phyloP scores from a whole-genome alignment of 2,113 vertebrate genomes.

The Mormyrus iriodes region DNA sequence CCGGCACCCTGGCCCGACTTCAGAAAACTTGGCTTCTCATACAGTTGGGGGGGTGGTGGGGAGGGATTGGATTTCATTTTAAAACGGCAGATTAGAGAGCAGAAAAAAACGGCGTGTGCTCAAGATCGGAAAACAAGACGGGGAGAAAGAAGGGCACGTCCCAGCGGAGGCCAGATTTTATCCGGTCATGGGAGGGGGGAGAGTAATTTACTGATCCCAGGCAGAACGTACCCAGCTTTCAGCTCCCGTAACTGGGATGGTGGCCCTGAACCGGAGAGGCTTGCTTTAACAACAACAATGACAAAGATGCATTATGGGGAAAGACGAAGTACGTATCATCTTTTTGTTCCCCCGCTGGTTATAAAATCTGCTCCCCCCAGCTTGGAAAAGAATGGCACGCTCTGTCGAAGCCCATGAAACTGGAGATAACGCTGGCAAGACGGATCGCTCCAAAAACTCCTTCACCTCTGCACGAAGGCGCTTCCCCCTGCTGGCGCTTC shows the following conservation, averaged over 20 bases:
- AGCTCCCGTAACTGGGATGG: slow-evolving; percentile 19
- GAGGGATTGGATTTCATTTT: slow-evolving; percentile 7
- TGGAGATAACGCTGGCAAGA: slow-evolving; percentile 29
- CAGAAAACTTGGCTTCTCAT: not conserved
- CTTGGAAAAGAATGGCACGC: slow-evolving; percentile 30
- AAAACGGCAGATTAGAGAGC: slow-evolving; percentile 21
- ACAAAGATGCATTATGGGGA: slow-evolving; percentile 27
- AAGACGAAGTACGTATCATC: slow-evolving; percentile 34
- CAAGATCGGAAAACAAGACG: slow-evolving; percentile 17
- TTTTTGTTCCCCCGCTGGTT: slow-evolving; percentile 28
- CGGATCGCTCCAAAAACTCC: slow-evolving; percentile 26
- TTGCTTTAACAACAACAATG: slow-evolving; percentile 34
- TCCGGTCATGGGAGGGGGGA: slow-evolving; percentile 25
- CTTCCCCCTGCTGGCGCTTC: slow-evolving; percentile 13
- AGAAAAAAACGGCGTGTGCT: slow-evolving; percentile 5
- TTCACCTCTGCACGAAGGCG: slow-evolving; percentile 17
- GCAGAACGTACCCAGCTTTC: slow-evolving; percentile 8
- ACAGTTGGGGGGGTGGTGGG: not conserved
- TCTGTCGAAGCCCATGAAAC: slow-evolving; percentile 21
- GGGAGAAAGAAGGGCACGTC: not conserved
- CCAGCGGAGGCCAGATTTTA: slow-evolving; percentile 32
- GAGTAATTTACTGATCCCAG: slow-evolving; percentile 34
- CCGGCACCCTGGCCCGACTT: not conserved
- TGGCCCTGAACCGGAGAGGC: slow-evolving; percentile 25
- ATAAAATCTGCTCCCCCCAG: slow-evolving; percentile 26